phyloP scores from a whole-genome alignment of 1,140 invertebrate species.

The Cherax destructor region DNA sequence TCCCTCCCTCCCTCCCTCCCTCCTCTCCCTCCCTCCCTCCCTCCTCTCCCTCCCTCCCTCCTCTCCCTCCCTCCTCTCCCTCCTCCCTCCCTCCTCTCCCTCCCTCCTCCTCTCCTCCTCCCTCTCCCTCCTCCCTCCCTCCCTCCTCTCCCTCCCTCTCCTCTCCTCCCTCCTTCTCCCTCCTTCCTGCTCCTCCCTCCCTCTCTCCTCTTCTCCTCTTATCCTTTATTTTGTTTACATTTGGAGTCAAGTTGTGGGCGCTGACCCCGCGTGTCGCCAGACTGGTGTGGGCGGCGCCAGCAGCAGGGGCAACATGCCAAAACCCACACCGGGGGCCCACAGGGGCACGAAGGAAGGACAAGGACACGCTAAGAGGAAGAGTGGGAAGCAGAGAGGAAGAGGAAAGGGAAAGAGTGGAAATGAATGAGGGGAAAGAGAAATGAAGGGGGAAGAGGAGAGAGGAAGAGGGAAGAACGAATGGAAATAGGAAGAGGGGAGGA shows the following conservation, averaged over 20 bases:
- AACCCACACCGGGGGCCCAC: not conserved
- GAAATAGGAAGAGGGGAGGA: not conserved
- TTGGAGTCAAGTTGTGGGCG: slow-evolving; percentile 21
- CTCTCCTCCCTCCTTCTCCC: no score
- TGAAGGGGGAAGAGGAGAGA: not conserved
- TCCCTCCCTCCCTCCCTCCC: no score
- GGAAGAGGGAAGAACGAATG: not conserved
- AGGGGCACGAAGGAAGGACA: not conserved
- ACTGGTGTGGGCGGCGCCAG: not conserved
- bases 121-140: not conserved
- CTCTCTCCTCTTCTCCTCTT: not conserved
- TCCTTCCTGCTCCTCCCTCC: not conserved
- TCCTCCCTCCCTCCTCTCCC: no score
- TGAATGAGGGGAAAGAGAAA: not conserved
- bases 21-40: not conserved
- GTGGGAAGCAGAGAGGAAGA: not conserved
- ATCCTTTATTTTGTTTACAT: slow-evolving; percentile 30
- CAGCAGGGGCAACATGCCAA: not conserved
- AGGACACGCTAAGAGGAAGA: not conserved
- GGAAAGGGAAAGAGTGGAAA: not conserved
- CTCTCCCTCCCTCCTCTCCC: not conserved
- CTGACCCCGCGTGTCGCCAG: slow-evolving; percentile 22
- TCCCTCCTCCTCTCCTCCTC: not conserved
- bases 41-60: not conserved
- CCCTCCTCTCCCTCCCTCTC: not conserved